phyloP scores from a whole-genome alignment of 2,113 vertebrate genomes.

The Prolemur simus region DNA sequence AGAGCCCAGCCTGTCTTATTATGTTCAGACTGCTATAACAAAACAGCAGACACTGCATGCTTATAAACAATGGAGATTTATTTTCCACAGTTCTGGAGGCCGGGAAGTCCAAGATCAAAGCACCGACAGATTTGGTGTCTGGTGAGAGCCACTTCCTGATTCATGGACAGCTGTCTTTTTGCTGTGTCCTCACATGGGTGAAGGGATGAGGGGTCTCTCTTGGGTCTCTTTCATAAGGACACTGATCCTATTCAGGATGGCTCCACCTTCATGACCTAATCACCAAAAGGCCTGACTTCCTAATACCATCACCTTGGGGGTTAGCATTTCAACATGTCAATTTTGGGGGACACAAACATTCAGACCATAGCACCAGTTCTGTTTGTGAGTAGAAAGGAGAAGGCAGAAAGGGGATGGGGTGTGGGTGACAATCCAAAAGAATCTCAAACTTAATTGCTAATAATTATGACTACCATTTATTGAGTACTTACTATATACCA shows the following conservation, averaged over 20 bases:
- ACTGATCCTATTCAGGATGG: not conserved
- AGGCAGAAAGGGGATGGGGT: not conserved
- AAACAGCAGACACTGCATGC: not conserved
- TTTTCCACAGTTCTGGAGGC: not conserved
- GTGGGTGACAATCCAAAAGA: not conserved
- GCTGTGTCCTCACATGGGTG: not conserved
- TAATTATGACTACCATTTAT: not conserved
- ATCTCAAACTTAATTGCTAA: not conserved
- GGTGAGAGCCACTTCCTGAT: not conserved
- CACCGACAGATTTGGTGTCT: not conserved
- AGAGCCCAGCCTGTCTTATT: not conserved
- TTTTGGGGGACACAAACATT: not conserved
- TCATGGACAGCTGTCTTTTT: not conserved
- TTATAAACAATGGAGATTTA: not conserved
- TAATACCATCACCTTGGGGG: not conserved
- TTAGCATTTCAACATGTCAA: not conserved
- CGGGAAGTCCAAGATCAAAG: not conserved
- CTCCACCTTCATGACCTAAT: not conserved
- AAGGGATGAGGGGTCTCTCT: not conserved
- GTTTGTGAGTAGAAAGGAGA: not conserved
- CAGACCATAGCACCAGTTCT: not conserved
- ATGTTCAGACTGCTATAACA: not conserved
- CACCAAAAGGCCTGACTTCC: not conserved
- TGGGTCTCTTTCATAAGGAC: not conserved
- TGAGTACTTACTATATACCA: not conserved